Percentiles rank a stretch among this genome's conserved stretches.
Evolutionary conservation across 2,888 invertebrate species (phyloP).

Genomic region (Caenorhabditis auriculariae): DNA sequence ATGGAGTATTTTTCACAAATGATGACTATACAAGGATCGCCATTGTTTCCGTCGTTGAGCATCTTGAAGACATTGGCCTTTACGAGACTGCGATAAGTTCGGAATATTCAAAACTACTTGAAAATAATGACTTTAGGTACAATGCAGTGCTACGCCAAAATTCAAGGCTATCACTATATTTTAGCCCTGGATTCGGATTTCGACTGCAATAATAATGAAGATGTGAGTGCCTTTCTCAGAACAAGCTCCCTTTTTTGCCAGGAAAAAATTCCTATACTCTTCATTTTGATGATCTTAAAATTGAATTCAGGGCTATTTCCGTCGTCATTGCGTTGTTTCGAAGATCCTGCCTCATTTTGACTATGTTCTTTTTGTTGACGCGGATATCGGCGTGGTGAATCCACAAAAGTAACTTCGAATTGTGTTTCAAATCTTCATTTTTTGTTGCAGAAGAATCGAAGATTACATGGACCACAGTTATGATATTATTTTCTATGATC

Average conservation of each 20-base stretch:
- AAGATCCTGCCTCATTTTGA: conserved; percentile 12
- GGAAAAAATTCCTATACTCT: no score
- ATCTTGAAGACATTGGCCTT: no score
- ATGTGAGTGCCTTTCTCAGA: no score
- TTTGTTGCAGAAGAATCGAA: conserved; percentile 23
- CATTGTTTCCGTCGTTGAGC: no score
- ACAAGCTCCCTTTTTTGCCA: conserved; percentile 9
- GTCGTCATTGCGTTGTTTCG: conserved; percentile 30
- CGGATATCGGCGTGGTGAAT: conserved; percentile 32
- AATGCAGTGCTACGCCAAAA: conserved; percentile 14
- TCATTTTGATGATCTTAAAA: neutral
- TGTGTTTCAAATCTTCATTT: no score
- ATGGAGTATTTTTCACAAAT: no score
- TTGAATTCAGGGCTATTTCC: conserved; percentile 27
- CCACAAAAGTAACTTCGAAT: conserved; percentile 11
- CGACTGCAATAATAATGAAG: conserved; percentile 14
- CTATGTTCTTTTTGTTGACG: conserved; percentile 26
- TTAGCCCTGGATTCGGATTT: conserved; percentile 4
- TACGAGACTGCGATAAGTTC: no score
- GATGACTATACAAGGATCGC: no score
- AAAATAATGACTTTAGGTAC: conserved; percentile 8
- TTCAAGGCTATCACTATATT: conserved; percentile 9
- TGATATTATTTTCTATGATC: conserved; percentile 31
- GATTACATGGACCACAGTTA: conserved; percentile 23
- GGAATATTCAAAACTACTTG: neutral